Conservation (phyloP, 2,888 invertebrate genomes). For the Diadegma fenestrale region DNA sequence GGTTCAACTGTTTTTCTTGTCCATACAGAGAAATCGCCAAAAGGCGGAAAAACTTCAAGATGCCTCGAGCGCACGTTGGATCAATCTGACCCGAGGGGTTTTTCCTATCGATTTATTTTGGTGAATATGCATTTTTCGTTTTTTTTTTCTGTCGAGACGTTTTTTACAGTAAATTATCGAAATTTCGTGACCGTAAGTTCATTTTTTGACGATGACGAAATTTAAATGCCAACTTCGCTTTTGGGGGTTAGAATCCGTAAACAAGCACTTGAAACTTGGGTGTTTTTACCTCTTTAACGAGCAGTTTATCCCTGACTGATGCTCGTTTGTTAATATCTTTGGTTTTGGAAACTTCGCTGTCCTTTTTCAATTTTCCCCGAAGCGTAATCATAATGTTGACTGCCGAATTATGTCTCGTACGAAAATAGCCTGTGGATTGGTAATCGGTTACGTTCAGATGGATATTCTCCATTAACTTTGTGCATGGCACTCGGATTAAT, state of each 20-base stretch:
- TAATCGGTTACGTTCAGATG: not conserved
- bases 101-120: too few relatives aligned
- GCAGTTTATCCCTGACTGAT: conserved; percentile 91
- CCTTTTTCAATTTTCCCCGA: conserved; percentile 90
- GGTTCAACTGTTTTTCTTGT: too few relatives aligned
- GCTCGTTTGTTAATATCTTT: conserved; percentile 86
- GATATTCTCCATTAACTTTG: not conserved
- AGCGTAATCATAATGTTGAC: conserved; percentile 88
- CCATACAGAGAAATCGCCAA: too few relatives aligned
- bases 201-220: too few relatives aligned
- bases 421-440: conserved; percentile 27
- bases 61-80: too few relatives aligned
- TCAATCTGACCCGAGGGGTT: too few relatives aligned
- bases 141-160: not conserved
- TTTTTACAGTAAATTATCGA: not conserved
- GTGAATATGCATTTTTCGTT: too few relatives aligned
- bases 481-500: not conserved
- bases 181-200: not conserved
- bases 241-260: not conserved
- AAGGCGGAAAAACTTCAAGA: too few relatives aligned
- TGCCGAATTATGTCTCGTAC: conserved; percentile 40
- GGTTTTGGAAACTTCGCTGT: conserved; percentile 85
- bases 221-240: too few relatives aligned
- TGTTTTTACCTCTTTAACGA: conserved; percentile 90
- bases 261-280: not conserved